phyloP scores from a whole-genome alignment of 2,797 vertebrate species.

The Platalea minor region DNA sequence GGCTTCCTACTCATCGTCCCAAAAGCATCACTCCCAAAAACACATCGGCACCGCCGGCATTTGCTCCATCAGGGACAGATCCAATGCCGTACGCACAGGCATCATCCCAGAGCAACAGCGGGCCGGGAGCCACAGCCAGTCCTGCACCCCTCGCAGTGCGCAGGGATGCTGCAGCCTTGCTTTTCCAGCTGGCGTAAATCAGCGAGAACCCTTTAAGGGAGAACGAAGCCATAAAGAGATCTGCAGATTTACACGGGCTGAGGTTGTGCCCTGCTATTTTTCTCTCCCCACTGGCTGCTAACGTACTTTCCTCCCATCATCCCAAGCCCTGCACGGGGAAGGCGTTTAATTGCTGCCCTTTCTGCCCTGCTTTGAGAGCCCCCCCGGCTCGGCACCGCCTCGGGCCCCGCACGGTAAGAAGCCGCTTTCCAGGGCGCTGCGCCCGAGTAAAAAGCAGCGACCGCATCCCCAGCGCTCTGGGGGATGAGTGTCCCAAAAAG shows the following conservation, averaged over 20 bases:
- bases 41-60: accelerated
- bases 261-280: background rate
- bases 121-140: background rate
- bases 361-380: background rate
- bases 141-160: accelerated
- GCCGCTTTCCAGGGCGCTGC: background rate
- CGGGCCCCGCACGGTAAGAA: background rate
- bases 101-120: background rate
- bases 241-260: background rate
- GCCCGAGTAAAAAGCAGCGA: background rate
- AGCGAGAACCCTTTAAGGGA: background rate
- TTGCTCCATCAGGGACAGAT: background rate
- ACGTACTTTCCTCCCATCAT: background rate
- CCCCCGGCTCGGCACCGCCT: accelerated
- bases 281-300: background rate
- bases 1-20: background rate
- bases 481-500: background rate
- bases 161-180: background rate
- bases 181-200: background rate
- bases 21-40: background rate
- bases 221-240: background rate
- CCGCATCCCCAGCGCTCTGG: accelerated
- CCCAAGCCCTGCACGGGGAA: background rate
- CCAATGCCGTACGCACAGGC: accelerated
- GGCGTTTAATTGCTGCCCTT: constrained; percentile 12